Conservation (phyloP, 1,140 invertebrate species). For the Micrasema minimum region DNA sequence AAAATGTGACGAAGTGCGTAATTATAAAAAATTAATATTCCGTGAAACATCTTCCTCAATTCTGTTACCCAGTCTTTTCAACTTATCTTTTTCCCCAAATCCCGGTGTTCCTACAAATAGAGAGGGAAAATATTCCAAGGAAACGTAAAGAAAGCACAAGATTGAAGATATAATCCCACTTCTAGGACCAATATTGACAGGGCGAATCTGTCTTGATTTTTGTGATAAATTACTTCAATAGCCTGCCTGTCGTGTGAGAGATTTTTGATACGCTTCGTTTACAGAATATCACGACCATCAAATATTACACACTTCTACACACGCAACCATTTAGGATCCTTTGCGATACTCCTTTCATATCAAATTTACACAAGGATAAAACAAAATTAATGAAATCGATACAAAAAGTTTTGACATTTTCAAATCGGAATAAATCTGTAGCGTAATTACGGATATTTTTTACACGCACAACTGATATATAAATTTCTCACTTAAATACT, state of each 20-base stretch:
- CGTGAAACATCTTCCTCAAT: no score
- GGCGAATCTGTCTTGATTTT: conserved; percentile 34
- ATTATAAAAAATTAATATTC: no score
- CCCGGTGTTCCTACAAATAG: no score
- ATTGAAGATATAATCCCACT: conserved; percentile 23
- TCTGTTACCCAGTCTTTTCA: no score
- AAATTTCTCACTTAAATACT: no score
- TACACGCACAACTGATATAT: no score
- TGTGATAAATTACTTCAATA: conserved; percentile 34
- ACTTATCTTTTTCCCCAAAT: no score
- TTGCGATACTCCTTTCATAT: neutral
- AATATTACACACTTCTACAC: neutral
- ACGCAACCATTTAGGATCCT: neutral
- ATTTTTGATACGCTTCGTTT: conserved; percentile 21
- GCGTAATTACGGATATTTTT: neutral
- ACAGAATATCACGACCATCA: conserved; percentile 24
- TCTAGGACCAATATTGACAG: conserved; percentile 18
- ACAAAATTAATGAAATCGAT: neutral
- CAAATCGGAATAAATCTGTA: neutral
- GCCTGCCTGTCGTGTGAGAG: conserved; percentile 23
- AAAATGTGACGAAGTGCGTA: no score
- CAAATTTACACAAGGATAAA: neutral
- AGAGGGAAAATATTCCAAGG: no score
- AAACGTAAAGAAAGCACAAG: conserved; percentile 8
- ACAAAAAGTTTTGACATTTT: neutral